Percentiles rank a stretch among this genome's conserved stretches.
Evolutionary conservation across 2,797 vertebrate genomes (phyloP).

Genomic region (Typhlichthys subterraneus): DNA sequence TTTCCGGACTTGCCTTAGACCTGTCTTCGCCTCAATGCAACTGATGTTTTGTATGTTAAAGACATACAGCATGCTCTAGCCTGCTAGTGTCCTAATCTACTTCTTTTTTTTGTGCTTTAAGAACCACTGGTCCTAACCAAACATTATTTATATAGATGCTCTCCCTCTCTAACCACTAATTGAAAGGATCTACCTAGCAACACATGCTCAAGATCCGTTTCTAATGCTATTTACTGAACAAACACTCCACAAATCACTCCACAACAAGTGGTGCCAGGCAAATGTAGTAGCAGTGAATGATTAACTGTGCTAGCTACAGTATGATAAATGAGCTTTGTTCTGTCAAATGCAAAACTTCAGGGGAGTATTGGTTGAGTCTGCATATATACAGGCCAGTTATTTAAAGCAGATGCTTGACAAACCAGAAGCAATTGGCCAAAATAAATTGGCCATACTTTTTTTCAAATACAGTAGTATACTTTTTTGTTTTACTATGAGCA

Average conservation of each 20-base stretch:
- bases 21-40: no score
- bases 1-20: no score
- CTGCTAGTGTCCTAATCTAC: background rate
- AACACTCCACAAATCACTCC: constrained; percentile 50
- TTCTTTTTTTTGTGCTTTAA: background rate
- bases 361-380: background rate
- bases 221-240: constrained; percentile 31
- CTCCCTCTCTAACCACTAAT: background rate
- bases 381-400: background rate
- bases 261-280: constrained; percentile 33
- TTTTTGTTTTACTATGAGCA: no score
- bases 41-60: no score
- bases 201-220: constrained; percentile 13
- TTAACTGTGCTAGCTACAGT: background rate
- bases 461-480: no score
- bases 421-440: no score
- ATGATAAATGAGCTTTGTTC: background rate
- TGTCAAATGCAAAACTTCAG: background rate
- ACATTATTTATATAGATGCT: background rate
- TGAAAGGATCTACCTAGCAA: constrained; percentile 31
- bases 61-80: no score
- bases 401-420: background rate
- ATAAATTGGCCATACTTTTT: no score
- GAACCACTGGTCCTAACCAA: background rate
- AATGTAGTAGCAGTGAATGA: background rate